Evolutionary conservation across 2,113 vertebrate genomes (phyloP), one percentile per base, ranked within the genome.

Genomic region (Calidris pugnax): DNA sequence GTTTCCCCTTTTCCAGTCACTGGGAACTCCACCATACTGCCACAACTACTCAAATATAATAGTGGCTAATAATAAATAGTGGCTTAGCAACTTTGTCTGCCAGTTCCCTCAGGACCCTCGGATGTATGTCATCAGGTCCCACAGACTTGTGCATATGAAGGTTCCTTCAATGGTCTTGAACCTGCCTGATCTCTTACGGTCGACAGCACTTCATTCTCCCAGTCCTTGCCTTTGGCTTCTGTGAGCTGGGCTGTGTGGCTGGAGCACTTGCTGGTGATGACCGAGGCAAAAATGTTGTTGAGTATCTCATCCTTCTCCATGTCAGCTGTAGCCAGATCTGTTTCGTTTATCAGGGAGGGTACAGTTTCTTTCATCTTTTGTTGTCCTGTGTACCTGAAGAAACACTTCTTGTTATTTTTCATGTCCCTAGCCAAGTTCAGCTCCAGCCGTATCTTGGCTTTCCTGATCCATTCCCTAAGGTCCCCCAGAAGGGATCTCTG

Each of bases 221-320:
- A 63, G 50, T 80, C n/a, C 6, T 14, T 37, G 13, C 24, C 26
- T 64, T 47, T 21, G 9, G 3, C 26, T 67, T 73, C 45, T 47
- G 28, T 41, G 12, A 60, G 11, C 32, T n/a, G 17, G 4, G 11
- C 1, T 3, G 26, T 19, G 1, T 66, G 27, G 10, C 33, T 51
- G 43, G 28, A 66, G 32, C 43, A 35, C 23, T 33, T 59, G 59
- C 4, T 4, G 4, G 37, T n/a, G 33, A 73, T 37, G 16, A 28
- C 16, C 0, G 2, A 32, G 6, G 45, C 20, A 73, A 59, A 60
- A 73, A n/a, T 0, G 2, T 18, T 35, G 10, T 21, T 41, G 20
- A 41, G n/a, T n/a, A 64, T 8, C 39, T 67, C n/a, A 39, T 17
- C 60, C 16, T 79, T 66, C 27, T 66, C 22, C 19, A 39, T 39